phyloP scores from a whole-genome alignment of 2,797 vertebrate genomes.

The Enteromius afrohamiltoni region DNA sequence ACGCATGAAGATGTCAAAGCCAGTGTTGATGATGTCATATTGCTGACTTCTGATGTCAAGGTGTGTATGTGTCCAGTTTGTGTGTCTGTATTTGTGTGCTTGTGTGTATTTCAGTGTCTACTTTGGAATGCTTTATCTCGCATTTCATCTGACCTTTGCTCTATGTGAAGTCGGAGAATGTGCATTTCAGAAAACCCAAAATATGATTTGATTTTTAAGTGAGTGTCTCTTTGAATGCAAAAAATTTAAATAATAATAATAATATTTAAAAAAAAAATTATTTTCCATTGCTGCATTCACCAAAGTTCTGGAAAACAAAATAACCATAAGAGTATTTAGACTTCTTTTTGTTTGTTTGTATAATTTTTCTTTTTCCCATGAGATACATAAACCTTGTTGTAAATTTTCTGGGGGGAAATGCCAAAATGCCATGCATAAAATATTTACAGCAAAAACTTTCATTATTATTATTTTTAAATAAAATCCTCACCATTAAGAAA shows the following conservation, averaged over 20 bases:
- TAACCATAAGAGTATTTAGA: slow-evolving; percentile 18
- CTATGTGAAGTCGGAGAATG: slow-evolving; percentile 54
- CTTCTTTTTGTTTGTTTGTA: not conserved
- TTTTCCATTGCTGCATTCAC: slow-evolving; percentile 64
- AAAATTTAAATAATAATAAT: slow-evolving; percentile 26
- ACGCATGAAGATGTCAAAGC: slow-evolving; percentile 75
- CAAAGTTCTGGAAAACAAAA: slow-evolving; percentile 59
- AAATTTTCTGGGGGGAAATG: slow-evolving; percentile 35
- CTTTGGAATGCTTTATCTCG: slow-evolving; percentile 71
- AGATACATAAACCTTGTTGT: slow-evolving; percentile 33
- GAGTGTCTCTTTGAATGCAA: slow-evolving; percentile 56
- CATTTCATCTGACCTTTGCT: slow-evolving; percentile 60
- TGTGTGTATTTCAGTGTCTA: slow-evolving; percentile 67
- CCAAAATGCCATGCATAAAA: slow-evolving; percentile 42
- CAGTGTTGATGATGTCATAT: slow-evolving; percentile 75
- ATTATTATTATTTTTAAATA: slow-evolving; percentile 41
- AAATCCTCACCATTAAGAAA: slow-evolving; percentile 28
- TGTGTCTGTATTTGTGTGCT: slow-evolving; percentile 65
- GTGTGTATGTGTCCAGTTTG: slow-evolving; percentile 71
- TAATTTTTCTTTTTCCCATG: slow-evolving; percentile 2
- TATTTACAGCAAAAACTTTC: slow-evolving; percentile 40
- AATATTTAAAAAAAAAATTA: slow-evolving; percentile 42
- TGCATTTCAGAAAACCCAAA: slow-evolving; percentile 60
- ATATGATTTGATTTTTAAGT: slow-evolving; percentile 65
- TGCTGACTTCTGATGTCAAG: slow-evolving; percentile 76